Evolutionary conservation across 2,888 invertebrate species (phyloP).

Genomic region (Oscheius myriophilus): DNA sequence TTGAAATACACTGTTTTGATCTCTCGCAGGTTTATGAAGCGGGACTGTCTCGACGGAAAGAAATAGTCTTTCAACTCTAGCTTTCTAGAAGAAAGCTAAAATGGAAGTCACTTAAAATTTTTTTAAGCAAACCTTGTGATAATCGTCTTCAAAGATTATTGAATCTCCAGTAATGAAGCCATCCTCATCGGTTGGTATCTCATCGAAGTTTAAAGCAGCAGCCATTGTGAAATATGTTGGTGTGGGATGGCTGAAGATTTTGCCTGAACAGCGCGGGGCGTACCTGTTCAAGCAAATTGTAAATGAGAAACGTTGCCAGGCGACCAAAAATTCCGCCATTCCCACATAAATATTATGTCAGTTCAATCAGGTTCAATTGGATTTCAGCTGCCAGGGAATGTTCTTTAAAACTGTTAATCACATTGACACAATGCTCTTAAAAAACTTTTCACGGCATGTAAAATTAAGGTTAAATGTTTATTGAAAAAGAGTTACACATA

Average conservation of each 20-base stretch:
- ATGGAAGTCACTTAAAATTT: background rate
- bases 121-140: constrained; percentile 17
- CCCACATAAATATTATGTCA: no score
- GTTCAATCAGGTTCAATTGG: no score
- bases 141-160: constrained; percentile 15
- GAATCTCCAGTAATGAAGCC: constrained; percentile 1
- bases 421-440: no score
- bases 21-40: background rate
- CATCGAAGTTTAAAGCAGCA: constrained; percentile 4
- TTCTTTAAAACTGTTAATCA: no score
- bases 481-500: no score
- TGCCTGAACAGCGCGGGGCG: background rate
- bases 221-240: background rate
- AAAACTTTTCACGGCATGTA: no score
- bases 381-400: no score
- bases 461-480: no score
- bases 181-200: constrained; percentile 12
- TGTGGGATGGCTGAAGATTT: background rate
- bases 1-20: constrained; percentile 16
- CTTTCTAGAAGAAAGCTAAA: constrained; percentile 14
- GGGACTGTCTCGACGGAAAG: constrained; percentile 16
- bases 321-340: no score
- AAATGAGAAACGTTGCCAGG: no score
- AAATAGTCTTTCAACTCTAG: constrained; percentile 23
- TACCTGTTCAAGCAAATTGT: background rate